phyloP scores from a whole-genome alignment of 1,140 invertebrate species.

The Gonioctena quinquepunctata region DNA sequence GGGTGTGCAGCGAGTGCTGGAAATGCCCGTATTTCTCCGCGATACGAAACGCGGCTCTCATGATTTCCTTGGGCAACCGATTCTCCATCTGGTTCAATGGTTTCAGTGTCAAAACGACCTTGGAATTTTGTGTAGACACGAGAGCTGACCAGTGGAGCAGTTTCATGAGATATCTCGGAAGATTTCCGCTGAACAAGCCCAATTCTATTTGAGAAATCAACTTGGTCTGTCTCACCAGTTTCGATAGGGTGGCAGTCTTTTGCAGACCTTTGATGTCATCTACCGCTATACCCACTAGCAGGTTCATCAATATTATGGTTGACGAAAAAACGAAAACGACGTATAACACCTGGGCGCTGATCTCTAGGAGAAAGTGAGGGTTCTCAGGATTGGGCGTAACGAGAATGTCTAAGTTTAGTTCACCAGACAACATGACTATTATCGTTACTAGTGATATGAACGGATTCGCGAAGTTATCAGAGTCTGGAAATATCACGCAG shows the following conservation, averaged over 20 bases:
- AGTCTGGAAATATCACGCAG: slow-evolving; percentile 80
- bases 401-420: slow-evolving; percentile 68
- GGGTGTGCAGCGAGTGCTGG: not conserved
- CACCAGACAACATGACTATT: slow-evolving; percentile 87
- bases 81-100: slow-evolving; percentile 27
- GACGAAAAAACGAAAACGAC: slow-evolving; percentile 24
- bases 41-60: slow-evolving; percentile 23
- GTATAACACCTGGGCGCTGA: slow-evolving; percentile 19
- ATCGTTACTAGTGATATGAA: slow-evolving; percentile 80
- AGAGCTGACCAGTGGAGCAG: slow-evolving; percentile 9
- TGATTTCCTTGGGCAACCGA: slow-evolving; percentile 16
- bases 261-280: slow-evolving; percentile 32
- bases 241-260: slow-evolving; percentile 29
- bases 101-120: slow-evolving; percentile 23
- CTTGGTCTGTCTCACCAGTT: slow-evolving; percentile 27
- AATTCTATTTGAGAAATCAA: slow-evolving; percentile 30
- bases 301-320: slow-evolving; percentile 32
- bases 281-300: slow-evolving; percentile 31
- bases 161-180: slow-evolving; percentile 16
- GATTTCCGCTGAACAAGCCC: slow-evolving; percentile 18
- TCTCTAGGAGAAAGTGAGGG: slow-evolving; percentile 9
- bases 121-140: slow-evolving; percentile 22
- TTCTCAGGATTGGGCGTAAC: slow-evolving; percentile 20
- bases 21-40: slow-evolving; percentile 1
- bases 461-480: slow-evolving; percentile 75